Evolutionary conservation across 2,888 invertebrate species (phyloP), one percentile per base, ranked within the genome.

Genomic region (Parnassius apollo): DNA sequence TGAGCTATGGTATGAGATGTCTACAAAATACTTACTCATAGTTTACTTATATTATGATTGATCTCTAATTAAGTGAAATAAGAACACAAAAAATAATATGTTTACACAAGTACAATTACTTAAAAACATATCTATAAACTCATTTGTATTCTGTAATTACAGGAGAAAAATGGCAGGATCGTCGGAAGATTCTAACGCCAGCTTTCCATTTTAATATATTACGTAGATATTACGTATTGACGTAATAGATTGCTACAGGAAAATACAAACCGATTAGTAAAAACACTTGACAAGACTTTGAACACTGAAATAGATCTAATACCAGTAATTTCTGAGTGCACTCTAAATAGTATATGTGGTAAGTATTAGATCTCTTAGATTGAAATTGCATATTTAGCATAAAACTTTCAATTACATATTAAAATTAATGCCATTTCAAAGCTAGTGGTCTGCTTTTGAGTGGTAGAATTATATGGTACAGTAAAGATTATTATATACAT

Each of bases 341-440:
- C 75, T n/a, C 75, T 96, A 1, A 94, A 94, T 71, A 93, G 94
- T 25, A 94, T 96, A 66, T 95, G 95, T 75, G 95, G 95, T 95
- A 80, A 76, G 83, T 68, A 58, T 25, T 25, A 25, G 3, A 7
- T 25, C 25, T 4, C 4, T 18, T 45, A 59, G 25, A 4, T 25
- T 25, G 3, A 35, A 35, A 35, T 35, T 7, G 4, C 35, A 35
- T 35, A 35, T 35, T 4, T 35, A 4, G 25, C 2, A 25, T 3
- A 3, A 0, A 25, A 2, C 25, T 25, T 25, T 25, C 25, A 25
- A 25, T 25, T 4, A 25, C 25, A 25, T 4, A 25, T 4, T 4
- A 25, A 25, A 25, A 25, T 25, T 4, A 25, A 25, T 25, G 25
- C 1, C 25, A 25, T 25, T 2, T 25, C 3, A 25, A 25, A 25